Evolutionary conservation across 2,113 vertebrate species (phyloP).

Genomic region (Amphiprion ocellaris): DNA sequence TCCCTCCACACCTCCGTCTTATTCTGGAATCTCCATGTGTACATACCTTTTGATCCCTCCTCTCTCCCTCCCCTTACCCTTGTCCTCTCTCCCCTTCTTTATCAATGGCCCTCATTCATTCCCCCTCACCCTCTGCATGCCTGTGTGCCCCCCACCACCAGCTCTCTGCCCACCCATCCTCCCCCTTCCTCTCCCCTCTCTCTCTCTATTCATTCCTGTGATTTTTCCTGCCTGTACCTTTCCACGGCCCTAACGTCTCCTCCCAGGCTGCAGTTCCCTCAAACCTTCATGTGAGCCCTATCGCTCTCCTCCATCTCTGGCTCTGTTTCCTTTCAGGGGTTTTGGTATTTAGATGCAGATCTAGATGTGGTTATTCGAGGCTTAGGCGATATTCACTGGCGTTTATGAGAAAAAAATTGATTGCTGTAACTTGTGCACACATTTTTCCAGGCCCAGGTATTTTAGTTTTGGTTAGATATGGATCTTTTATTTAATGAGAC

Average conservation of each 20-base stretch:
- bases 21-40: slow-evolving; percentile 65
- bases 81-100: slow-evolving; percentile 57
- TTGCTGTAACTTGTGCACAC: slow-evolving; percentile 6
- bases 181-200: background rate
- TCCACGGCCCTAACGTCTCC: slow-evolving; percentile 55
- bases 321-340: slow-evolving; percentile 37
- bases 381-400: slow-evolving; percentile 12
- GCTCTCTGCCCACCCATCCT: slow-evolving; percentile 30
- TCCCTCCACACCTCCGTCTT: slow-evolving; percentile 34
- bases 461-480: slow-evolving; percentile 1
- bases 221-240: slow-evolving; percentile 76
- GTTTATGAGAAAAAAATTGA: slow-evolving; percentile 9
- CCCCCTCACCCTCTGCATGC: slow-evolving; percentile 73
- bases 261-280: slow-evolving; percentile 46
- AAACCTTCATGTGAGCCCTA: slow-evolving; percentile 21
- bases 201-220: slow-evolving; percentile 76
- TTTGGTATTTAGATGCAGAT: slow-evolving; percentile 59
- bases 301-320: slow-evolving; percentile 36
- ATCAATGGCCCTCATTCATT: slow-evolving; percentile 82
- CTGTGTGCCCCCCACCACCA: slow-evolving; percentile 69
- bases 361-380: slow-evolving; percentile 40
- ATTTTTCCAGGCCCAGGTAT: background rate
- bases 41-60: slow-evolving; percentile 79
- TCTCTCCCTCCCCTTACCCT: slow-evolving; percentile 56
- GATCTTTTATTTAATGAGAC: slow-evolving; percentile 2